Evolutionary conservation across 2,797 vertebrate genomes (phyloP), one percentile per base, ranked within the genome.

Genomic region (Sylvia borin): DNA sequence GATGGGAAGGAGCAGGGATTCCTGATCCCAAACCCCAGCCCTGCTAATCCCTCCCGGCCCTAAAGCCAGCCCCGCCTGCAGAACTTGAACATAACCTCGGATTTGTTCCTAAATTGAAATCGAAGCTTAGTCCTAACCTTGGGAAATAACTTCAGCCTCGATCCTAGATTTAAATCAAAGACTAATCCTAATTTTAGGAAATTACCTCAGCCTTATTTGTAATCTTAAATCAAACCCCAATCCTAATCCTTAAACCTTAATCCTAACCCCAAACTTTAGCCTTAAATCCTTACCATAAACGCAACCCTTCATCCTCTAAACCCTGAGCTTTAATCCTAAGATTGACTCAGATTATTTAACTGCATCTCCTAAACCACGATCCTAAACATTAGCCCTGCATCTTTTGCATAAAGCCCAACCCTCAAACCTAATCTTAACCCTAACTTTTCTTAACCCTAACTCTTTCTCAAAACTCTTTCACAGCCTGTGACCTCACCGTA

Each of bases 1-100:
- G 93, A 4, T 17, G 70, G 75, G 53, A 36, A 7, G 0, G 2
- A 13, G 38, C 2, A 1, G 17, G 58, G 18, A 1, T 3, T 73
- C 31, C 76, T 27, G 40, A 24, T 19, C 57, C 36, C 40, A 31
- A 7, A 11, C 6, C 8, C 1, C 1, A 18, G 29, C n/a, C 50
- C 71, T 10, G 18, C 25, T 43, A 5, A 27, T 26, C 16, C 70
- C 42, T 12, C 8, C 19, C 55, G 10, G 13, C 38, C 51, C 67
- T 62, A 61, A 87, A 51, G 14, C 16, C 31, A 14, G n/a, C 24
- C 53, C 26, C 16, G 2, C 11, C 42, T 25, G 58, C 54, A 57
- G 40, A 24, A 7, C 2, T 40, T 47, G 27, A 27, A 4, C 5
- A 7, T 47, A 22, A 47, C 21, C 11, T 47, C 4, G 10, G 45